Base-by-base conservation (phyloP, 1,140 invertebrate genomes). In the Bathynomus jamesi region DNA sequence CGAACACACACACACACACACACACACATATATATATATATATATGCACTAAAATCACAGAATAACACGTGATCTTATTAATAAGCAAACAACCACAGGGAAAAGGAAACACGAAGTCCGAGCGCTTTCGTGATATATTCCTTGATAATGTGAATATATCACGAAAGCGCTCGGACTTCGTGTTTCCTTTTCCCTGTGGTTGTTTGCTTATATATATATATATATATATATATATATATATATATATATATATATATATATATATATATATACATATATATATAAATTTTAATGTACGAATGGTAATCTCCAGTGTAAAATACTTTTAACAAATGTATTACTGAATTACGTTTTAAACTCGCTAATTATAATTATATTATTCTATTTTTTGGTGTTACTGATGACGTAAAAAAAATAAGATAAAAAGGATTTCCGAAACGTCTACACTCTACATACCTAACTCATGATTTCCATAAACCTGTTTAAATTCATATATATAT, bases 151-250 rank as follows among this genome's bases (percentile, higher is more conserved):
- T 64, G 11, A 25, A 27, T 64, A 27, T 64, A 27, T 64, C n/a
- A n/a, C n/a, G n/a, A n/a, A n/a, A n/a, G n/a, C n/a, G n/a, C n/a
- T n/a, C n/a, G n/a, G n/a, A n/a, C n/a, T n/a, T n/a, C n/a, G 28
- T 64, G 28, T 27, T 25, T 29, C 21, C 3, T 25, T 27, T 0
- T 29, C 21, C 11, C 21, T 64, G 28, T 27, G 28, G 21, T 25
- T 64, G 28, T 27, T 25, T 27, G 28, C 11, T 25, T 64, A 27
- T 27, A 64, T 64, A 64, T 27, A 64, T n/a, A n/a, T 64, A 64
- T 64, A 27, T 64, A 64, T 64, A 64, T 64, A 64, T 64, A 64
- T 64, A 27, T 64, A 64, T 64, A 64, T 64, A 64, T 64, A 64
- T 64, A 27, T 64, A 64, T 64, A 64, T 27, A 27, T 64, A 64